phyloP scores from a whole-genome alignment of 2,797 vertebrate genomes.

The Pithecia hirsuta region DNA sequence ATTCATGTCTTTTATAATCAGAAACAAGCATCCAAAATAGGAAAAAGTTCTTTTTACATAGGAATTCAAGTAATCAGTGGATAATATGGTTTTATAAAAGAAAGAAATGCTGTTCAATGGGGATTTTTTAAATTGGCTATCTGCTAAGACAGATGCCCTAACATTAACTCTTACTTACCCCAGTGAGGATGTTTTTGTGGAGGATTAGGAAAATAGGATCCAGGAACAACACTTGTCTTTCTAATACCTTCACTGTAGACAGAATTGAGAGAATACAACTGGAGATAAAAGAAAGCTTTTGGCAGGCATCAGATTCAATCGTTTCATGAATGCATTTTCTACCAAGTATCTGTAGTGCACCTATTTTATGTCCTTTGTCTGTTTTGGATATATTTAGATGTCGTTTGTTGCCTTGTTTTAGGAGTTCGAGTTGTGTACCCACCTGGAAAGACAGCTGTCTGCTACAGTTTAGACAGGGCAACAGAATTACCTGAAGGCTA shows the following conservation, averaged over 20 bases:
- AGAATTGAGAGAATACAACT: conserved; percentile 32
- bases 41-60: conserved; percentile 37
- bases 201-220: conserved; percentile 11
- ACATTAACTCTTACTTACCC: conserved; percentile 32
- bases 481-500: conserved; percentile 11
- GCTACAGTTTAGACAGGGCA: not conserved
- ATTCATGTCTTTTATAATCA: not conserved
- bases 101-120: conserved; percentile 48
- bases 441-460: not conserved
- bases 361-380: conserved; percentile 9
- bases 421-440: not conserved
- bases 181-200: not conserved
- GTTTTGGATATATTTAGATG: not conserved
- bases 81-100: conserved; percentile 27
- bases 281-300: not conserved
- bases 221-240: not conserved
- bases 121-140: not conserved
- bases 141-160: not conserved
- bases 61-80: conserved; percentile 32
- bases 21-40: conserved; percentile 10
- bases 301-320: not conserved
- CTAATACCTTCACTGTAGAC: not conserved
- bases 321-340: conserved; percentile 16
- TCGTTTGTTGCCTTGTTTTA: conserved; percentile 28
- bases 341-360: not conserved